phyloP scores from a whole-genome alignment of 2,888 invertebrate genomes.

The Lymantria dispar region DNA sequence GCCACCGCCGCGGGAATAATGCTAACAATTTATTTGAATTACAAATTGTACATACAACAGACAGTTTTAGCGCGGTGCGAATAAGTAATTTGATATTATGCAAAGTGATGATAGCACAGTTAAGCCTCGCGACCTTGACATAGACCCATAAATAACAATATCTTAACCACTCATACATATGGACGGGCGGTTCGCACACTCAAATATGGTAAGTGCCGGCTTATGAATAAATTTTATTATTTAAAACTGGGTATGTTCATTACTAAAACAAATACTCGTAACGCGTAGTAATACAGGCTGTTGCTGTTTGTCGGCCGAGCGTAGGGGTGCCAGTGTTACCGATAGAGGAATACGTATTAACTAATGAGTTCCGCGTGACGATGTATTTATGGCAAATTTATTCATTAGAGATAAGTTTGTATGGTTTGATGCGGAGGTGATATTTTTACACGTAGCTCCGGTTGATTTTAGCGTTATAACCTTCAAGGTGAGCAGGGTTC shows the following conservation, averaged over 20 bases:
- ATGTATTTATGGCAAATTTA: background rate
- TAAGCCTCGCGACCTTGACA: constrained; percentile 75
- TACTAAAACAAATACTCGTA: constrained; percentile 82
- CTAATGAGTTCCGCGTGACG: background rate
- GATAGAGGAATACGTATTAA: background rate
- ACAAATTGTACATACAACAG: constrained; percentile 73
- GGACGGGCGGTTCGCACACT: constrained; percentile 75
- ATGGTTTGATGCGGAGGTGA: constrained; percentile 36
- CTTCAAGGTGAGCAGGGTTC: constrained; percentile 71
- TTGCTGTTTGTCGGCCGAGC: constrained; percentile 34
- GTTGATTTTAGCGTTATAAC: constrained; percentile 57
- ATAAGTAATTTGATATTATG: constrained; percentile 82
- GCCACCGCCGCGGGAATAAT: constrained; percentile 57
- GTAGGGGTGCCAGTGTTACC: background rate
- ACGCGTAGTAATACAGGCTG: constrained; percentile 78
- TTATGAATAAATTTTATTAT: constrained; percentile 82
- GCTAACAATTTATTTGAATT: constrained; percentile 76
- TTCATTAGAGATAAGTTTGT: constrained; percentile 9
- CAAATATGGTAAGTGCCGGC: constrained; percentile 80
- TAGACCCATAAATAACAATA: constrained; percentile 81
- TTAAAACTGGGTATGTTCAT: constrained; percentile 81
- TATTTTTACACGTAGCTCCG: constrained; percentile 45
- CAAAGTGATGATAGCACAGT: constrained; percentile 74
- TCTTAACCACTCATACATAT: constrained; percentile 81
- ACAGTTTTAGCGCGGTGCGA: constrained; percentile 76